A percentile compares a stretch with the other conserved stretches of the same genome.
Conservation (phyloP, 2,113 vertebrate genomes). For the Scopus umbretta region DNA sequence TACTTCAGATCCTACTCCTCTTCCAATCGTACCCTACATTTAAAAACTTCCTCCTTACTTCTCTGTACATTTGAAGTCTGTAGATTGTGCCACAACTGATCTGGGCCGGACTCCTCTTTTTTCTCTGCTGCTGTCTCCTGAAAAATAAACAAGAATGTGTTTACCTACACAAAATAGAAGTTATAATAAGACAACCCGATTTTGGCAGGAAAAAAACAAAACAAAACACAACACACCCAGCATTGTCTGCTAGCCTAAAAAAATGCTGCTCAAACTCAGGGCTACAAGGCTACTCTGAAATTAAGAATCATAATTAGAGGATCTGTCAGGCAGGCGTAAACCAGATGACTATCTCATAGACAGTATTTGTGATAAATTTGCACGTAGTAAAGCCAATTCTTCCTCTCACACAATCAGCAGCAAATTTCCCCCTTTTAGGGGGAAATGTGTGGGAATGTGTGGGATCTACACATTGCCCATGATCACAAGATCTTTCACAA, state of each 20-base stretch:
- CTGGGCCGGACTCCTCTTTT: background rate
- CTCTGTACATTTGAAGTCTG: background rate
- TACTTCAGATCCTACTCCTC: background rate
- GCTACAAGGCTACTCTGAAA: background rate
- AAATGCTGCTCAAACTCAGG: background rate
- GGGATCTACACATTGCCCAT: background rate
- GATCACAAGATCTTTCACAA: background rate
- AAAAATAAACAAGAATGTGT: background rate
- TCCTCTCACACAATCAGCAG: background rate
- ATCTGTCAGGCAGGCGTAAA: background rate
- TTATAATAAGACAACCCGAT: background rate
- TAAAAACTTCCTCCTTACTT: constrained; percentile 22
- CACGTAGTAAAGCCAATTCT: background rate
- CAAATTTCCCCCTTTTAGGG: background rate
- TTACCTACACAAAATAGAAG: background rate
- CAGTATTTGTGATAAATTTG: background rate
- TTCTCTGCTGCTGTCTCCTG: constrained; percentile 28
- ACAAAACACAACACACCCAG: background rate
- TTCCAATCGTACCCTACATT: background rate
- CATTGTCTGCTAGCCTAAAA: background rate
- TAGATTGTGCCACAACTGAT: constrained; percentile 24
- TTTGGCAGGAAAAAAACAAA: background rate
- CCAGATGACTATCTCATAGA: background rate
- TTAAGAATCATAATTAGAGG: background rate
- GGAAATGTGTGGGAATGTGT: no score